These are phyloP conservation scores for Lepidostoma basale DNA, from an alignment of 1,140 invertebrate species.

Conservation along the genomic window DNA sequence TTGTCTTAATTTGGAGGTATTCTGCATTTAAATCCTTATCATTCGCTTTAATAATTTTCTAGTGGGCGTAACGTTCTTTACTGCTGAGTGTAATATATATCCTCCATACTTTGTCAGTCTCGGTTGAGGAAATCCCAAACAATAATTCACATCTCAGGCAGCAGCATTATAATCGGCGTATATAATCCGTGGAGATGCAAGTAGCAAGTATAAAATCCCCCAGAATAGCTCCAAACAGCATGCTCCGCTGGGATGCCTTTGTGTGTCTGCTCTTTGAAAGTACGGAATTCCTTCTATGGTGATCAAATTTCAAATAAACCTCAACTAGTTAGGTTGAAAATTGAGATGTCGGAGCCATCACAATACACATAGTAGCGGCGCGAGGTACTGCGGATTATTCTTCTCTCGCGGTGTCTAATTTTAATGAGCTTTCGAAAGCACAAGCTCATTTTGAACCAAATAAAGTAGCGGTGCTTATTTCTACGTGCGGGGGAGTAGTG, in stretches of 20 bases:
- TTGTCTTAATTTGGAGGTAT: no score
- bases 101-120: constrained; percentile 1
- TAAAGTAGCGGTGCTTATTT: no score
- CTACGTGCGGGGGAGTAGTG: no score
- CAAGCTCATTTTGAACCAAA: no score
- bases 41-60: no score
- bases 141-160: not conserved
- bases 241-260: constrained; percentile 23
- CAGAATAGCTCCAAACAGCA: not conserved
- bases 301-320: constrained; percentile 38
- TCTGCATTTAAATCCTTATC: no score
- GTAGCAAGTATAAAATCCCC: constrained; percentile 12
- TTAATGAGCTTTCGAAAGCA: no score
- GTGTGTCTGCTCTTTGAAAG: constrained; percentile 19
- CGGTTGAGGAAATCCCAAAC: not conserved
- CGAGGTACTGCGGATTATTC: constrained; percentile 8
- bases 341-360: constrained; percentile 36
- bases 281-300: constrained; percentile 15
- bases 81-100: no score
- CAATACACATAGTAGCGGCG: not conserved
- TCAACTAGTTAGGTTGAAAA: constrained; percentile 36
- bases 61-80: no score
- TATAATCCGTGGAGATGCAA: constrained; percentile 14
- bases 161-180: not conserved
- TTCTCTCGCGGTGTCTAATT: no score